Evolutionary conservation across 2,888 invertebrate species (phyloP).

Genomic region (Himalopsyche tibetana): DNA sequence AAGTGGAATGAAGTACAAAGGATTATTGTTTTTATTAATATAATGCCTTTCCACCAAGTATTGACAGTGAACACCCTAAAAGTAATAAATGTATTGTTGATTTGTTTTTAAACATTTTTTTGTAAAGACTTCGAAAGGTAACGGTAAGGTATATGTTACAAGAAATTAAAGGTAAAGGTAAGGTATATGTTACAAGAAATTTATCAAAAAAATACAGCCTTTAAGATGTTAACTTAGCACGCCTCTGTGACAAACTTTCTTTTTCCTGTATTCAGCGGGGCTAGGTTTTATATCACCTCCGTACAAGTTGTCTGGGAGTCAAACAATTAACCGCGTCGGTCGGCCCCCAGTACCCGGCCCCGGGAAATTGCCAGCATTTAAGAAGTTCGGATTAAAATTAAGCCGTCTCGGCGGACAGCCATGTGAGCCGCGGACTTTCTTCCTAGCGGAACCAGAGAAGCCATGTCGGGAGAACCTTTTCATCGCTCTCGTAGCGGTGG

Average conservation of each 20-base stretch:
- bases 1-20: no score
- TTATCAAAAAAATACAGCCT: no score
- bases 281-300: conserved; percentile 70
- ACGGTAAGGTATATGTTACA: no score
- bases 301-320: conserved; percentile 71
- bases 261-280: conserved; percentile 64
- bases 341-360: background rate
- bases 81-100: no score
- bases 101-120: no score
- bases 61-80: no score
- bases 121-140: no score
- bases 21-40: no score
- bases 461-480: background rate
- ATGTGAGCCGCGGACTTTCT: conserved; percentile 45
- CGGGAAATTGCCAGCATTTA: conserved; percentile 62
- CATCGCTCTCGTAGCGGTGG: background rate
- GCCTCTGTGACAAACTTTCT: conserved; percentile 54
- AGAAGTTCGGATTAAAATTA: conserved; percentile 65
- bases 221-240: background rate
- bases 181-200: no score
- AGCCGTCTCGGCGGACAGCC: conserved; percentile 53
- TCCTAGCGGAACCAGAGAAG: background rate
- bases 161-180: no score
- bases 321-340: conserved; percentile 72
- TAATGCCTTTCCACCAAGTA: no score